Conservation (phyloP, 2,888 invertebrate genomes). For the Fragum sueziense region DNA sequence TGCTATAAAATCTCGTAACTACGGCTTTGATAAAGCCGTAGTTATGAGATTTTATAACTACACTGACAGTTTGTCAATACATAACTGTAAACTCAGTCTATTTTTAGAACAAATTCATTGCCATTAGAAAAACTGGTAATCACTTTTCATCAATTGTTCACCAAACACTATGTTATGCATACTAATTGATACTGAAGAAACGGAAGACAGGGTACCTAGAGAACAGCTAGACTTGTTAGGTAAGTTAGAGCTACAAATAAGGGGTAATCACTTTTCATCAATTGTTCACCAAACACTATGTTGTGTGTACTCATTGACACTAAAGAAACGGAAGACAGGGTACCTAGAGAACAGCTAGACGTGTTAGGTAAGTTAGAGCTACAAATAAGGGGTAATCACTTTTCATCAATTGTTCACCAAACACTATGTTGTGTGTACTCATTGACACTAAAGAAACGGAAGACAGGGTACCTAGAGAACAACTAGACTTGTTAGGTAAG, state of each 20-base stretch:
- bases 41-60: no score
- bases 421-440: not conserved
- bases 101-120: no score
- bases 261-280: not conserved
- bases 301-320: conserved; percentile 18
- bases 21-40: no score
- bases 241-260: conserved; percentile 34
- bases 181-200: no score
- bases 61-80: no score
- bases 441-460: conserved; percentile 57
- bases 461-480: conserved; percentile 59
- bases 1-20: no score
- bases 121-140: no score
- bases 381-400: not conserved
- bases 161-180: no score
- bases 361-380: conserved; percentile 58
- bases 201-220: conserved; percentile 63
- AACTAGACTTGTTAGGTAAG: conserved; percentile 61
- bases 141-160: no score
- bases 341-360: conserved; percentile 55
- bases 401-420: not conserved
- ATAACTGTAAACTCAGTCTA: no score
- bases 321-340: conserved; percentile 65
- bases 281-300: not conserved
- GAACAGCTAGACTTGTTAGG: conserved; percentile 60